A percentile compares a stretch with the other conserved stretches of the same genome.
phyloP scores from a whole-genome alignment of 1,140 invertebrate genomes.

The Nasonia longicornis region DNA sequence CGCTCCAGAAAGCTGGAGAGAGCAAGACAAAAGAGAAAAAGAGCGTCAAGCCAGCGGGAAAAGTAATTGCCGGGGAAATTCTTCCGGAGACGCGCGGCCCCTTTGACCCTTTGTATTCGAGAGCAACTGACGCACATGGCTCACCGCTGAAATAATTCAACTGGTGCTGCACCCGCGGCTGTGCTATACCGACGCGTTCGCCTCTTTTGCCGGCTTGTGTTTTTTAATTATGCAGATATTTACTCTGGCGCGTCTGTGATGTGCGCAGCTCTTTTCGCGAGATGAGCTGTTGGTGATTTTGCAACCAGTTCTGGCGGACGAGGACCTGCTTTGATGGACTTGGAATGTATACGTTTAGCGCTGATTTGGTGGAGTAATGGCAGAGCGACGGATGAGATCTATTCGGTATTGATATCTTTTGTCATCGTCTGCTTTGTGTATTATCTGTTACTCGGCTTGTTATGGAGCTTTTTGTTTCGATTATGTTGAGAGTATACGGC shows the following conservation, averaged over 20 bases:
- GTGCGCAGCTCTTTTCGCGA: neutral
- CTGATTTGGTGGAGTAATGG: too few species aligned
- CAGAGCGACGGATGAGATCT: too few species aligned
- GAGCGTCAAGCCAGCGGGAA: constrained; percentile 10
- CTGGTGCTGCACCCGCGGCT: neutral
- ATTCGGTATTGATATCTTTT: too few species aligned
- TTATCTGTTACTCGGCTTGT: too few species aligned
- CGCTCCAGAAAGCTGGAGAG: neutral
- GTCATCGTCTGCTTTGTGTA: too few species aligned
- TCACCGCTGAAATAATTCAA: constrained; percentile 5
- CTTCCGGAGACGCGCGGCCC: neutral
- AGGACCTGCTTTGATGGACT: neutral
- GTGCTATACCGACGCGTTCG: neutral
- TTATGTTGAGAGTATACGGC: too few species aligned
- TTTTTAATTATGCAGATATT: constrained; percentile 35
- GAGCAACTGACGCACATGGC: neutral
- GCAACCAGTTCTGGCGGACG: neutral
- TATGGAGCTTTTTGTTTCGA: too few species aligned
- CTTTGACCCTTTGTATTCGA: constrained; percentile 9
- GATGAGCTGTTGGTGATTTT: neutral
- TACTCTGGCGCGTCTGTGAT: neutral
- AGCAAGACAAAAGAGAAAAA: neutral
- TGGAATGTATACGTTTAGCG: too few species aligned
- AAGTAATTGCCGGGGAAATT: constrained; percentile 42
- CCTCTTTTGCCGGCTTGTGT: neutral